Evolutionary conservation across 2,113 vertebrate genomes (phyloP), one percentile per base, ranked within the genome.

Genomic region (Megalops atlanticus): DNA sequence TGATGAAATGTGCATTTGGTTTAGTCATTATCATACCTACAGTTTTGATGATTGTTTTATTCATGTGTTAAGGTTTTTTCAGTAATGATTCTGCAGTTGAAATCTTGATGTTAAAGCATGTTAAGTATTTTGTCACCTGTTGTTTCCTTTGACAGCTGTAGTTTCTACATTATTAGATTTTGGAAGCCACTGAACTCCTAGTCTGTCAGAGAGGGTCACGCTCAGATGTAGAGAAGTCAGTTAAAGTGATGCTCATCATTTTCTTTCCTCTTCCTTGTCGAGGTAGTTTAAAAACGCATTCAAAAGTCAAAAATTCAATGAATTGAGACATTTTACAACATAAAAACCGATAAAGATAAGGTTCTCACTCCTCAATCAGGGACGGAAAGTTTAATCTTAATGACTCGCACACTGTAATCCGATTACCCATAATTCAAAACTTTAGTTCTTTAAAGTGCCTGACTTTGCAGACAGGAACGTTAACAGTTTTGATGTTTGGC

Each of bases 1-100:
- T 83, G 64, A 84, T 73, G 27, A 86, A 81, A 89, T 93, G 93
- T 94, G 93, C 92, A 93, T 90, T 89, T 91, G 90, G 89, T 89
- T 88, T 78, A 81, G 84, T 82, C 86, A 80, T 89, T 68, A 89
- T 52, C 85, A 83, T 86, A 89, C 74, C 88, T 86, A 83, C 83
- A 52, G 85, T 87, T 89, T 91, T 89, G 80, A 85, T 49, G 81
- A 40, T 84, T 84, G 79, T 79, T 77, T 84, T 79, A 77, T 68
- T 82, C 74, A 83, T 81, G 78, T 88, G 79, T 87, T 81, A 76
- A 79, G 41, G 58, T 81, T 68, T 75, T 78, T 24, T n/a, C n/a
- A 64, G 47, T 73, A 27, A 70, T 77, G 49, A 82, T 82, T 52
- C 76, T 82, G 76, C 81, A 77, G 49, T n/a, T 76, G 40, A 54